phyloP scores from a whole-genome alignment of 2,797 vertebrate genomes.

The Gambusia yucatana region DNA sequence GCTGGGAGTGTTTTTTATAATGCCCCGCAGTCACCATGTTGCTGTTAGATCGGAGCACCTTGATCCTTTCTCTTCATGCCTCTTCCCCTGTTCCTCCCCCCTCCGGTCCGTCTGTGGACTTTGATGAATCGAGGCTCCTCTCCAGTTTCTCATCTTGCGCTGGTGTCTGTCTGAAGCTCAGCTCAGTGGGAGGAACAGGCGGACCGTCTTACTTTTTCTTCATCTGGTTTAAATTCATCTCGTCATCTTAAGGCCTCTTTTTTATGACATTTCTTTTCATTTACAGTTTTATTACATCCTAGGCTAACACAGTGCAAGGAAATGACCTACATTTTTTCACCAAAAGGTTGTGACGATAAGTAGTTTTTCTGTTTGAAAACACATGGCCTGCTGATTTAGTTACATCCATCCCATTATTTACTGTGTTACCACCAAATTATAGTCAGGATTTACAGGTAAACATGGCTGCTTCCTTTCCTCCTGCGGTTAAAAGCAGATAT shows the following conservation, averaged over 20 bases:
- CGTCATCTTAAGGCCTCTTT: neutral
- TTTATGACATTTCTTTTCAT: neutral
- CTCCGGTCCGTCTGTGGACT: slow-evolving; percentile 39
- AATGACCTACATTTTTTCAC: slow-evolving; percentile 1
- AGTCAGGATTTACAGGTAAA: slow-evolving; percentile 45
- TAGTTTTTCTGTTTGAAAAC: slow-evolving; percentile 5
- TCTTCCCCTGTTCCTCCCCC: slow-evolving; percentile 9
- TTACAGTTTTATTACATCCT: slow-evolving; percentile 2
- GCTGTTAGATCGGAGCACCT: slow-evolving; percentile 64
- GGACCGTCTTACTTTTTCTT: slow-evolving; percentile 33
- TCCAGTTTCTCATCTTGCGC: slow-evolving; percentile 42
- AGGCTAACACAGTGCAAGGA: neutral
- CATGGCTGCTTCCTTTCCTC: neutral
- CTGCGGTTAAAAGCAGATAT: slow-evolving; percentile 19
- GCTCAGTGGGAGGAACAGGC: slow-evolving; percentile 47
- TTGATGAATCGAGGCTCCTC: slow-evolving; percentile 57
- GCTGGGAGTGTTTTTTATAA: slow-evolving; percentile 48
- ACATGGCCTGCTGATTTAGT: slow-evolving; percentile 41
- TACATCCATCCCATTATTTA: slow-evolving; percentile 25
- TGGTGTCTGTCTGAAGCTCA: slow-evolving; percentile 41
- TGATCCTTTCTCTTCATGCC: slow-evolving; percentile 46
- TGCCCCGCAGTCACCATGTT: slow-evolving; percentile 56
- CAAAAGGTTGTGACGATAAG: slow-evolving; percentile 1
- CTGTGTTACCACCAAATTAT: slow-evolving; percentile 29
- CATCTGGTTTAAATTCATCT: slow-evolving; percentile 19